Conservation (phyloP, 2,113 vertebrate species). For the Tenrec ecaudatus region DNA sequence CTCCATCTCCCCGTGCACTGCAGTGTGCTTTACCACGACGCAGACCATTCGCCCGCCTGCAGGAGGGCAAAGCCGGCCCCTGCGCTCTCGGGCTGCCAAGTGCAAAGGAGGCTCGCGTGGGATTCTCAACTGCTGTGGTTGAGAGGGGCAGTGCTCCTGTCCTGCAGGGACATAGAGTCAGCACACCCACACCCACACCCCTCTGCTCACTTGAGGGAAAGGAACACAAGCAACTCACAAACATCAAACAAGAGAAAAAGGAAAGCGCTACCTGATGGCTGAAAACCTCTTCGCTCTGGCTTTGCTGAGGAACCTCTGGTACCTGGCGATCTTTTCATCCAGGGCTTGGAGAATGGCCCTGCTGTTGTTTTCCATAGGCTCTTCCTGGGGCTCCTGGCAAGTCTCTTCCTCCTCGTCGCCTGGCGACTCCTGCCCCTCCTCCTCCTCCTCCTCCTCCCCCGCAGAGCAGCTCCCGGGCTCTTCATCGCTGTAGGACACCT, state of each 20-base stretch:
- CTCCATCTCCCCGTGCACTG: no score
- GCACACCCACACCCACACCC: background rate
- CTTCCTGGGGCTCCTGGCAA: slow-evolving; percentile 26
- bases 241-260: background rate
- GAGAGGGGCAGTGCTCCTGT: no score
- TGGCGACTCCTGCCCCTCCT: slow-evolving; percentile 80
- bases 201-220: background rate
- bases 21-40: no score
- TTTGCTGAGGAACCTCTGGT: slow-evolving; percentile 95
- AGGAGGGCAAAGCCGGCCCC: no score
- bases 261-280: slow-evolving; percentile 91
- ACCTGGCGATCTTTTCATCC: slow-evolving; percentile 96
- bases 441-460: slow-evolving; percentile 86
- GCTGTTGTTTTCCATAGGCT: slow-evolving; percentile 78
- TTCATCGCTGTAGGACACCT: slow-evolving; percentile 90
- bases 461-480: slow-evolving; percentile 83
- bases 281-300: slow-evolving; percentile 97
- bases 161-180: background rate
- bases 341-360: slow-evolving; percentile 89
- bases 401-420: background rate
- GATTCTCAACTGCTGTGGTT: no score
- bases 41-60: no score
- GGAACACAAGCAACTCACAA: background rate
- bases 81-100: no score
- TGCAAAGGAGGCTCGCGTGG: no score